phyloP scores from a whole-genome alignment of 2,113 vertebrate species.

The Chauna torquata region DNA sequence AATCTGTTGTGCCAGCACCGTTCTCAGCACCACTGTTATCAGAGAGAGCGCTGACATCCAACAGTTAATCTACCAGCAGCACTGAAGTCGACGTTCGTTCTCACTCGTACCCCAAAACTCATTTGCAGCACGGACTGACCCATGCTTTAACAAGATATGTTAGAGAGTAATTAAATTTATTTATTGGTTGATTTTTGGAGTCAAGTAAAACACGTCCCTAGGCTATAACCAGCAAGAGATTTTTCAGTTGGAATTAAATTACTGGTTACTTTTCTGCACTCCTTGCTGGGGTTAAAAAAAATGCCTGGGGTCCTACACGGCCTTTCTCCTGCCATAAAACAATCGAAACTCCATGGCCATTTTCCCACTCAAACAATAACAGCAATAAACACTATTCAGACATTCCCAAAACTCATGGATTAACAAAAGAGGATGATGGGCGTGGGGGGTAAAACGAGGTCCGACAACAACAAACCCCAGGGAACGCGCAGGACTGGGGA shows the following conservation, averaged over 20 bases:
- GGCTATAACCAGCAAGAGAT: slow-evolving; percentile 46
- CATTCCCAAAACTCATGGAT: background rate
- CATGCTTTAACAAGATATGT: slow-evolving; percentile 8
- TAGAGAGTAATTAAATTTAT: slow-evolving; percentile 60
- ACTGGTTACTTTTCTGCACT: slow-evolving; percentile 44
- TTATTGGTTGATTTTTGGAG: slow-evolving; percentile 55
- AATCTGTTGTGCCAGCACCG: background rate
- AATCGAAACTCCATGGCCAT: slow-evolving; percentile 33
- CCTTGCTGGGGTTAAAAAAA: slow-evolving; percentile 41
- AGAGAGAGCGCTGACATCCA: slow-evolving; percentile 3
- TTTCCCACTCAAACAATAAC: slow-evolving; percentile 61
- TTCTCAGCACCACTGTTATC: background rate
- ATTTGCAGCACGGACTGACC: background rate
- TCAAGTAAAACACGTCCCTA: background rate
- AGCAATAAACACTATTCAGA: slow-evolving; percentile 23
- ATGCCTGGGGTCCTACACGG: slow-evolving; percentile 30
- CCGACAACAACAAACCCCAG: slow-evolving; percentile 32
- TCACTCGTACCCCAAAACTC: background rate
- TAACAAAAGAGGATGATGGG: slow-evolving; percentile 24
- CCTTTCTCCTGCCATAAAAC: slow-evolving; percentile 56
- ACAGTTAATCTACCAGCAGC: background rate
- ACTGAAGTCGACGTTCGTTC: background rate
- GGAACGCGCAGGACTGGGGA: background rate
- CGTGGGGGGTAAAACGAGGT: background rate
- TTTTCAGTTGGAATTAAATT: slow-evolving; percentile 45